Conservation (phyloP, 1,140 invertebrate genomes). For the Drosophila kepulauana region DNA sequence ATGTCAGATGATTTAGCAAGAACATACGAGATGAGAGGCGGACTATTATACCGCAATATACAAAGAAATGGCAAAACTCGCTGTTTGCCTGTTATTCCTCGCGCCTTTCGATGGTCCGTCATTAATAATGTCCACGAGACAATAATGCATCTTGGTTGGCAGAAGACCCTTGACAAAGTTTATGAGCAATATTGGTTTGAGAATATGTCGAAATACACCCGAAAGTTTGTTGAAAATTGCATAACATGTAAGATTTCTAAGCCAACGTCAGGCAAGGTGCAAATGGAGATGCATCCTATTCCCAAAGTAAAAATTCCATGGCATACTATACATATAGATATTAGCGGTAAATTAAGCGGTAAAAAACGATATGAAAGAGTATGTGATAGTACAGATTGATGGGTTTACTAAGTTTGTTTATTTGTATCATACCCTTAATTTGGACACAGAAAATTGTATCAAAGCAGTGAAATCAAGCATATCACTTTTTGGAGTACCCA, state of each 20-base stretch:
- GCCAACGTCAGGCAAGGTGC: background rate
- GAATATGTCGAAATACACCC: no score
- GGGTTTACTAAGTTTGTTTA: background rate
- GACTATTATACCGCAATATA: no score
- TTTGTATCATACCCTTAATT: no score
- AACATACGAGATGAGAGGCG: no score
- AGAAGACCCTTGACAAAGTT: no score
- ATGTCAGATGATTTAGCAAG: no score
- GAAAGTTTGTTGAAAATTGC: background rate
- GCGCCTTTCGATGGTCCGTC: no score
- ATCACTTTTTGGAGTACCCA: background rate
- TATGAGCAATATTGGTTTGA: background rate
- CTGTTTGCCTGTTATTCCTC: no score
- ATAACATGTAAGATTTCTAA: background rate
- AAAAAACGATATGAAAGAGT: background rate
- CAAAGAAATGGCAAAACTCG: no score
- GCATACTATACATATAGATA: background rate
- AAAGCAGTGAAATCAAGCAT: background rate
- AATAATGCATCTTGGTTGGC: no score
- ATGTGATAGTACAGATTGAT: background rate
- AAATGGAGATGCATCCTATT: slow-evolving; percentile 2
- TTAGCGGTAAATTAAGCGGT: background rate
- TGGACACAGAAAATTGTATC: background rate
- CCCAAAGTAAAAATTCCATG: background rate
- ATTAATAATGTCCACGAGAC: no score